Evolutionary conservation across 2,888 invertebrate species (phyloP), one percentile per base, ranked within the genome.

Genomic region (Falcaria lacertinaria): DNA sequence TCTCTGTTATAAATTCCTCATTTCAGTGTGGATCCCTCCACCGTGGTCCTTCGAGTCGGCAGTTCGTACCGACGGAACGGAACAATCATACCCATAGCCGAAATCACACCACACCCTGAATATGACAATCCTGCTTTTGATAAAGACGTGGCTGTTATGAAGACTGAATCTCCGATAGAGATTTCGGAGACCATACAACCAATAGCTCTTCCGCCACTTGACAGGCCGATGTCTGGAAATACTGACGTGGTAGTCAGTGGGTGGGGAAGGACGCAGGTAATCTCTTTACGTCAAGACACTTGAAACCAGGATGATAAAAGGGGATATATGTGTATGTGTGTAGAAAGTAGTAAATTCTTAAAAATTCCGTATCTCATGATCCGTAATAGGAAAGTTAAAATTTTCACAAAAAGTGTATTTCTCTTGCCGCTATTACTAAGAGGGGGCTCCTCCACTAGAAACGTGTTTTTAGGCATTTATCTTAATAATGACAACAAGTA

Each of bases 21-120:
- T 42, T 22, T 37, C 61, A 88, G 88, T 33, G 85, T 82, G 1
- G 80, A 82, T 16, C 75, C 85, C 14, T 51, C 58, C 2, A 79
- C 77, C 1, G 80, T 91, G 4, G 77, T 78, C 0, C 71, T 87
- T 2, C 76, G 90, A 40, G 90, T 87, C 7, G 91, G 91, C 0
- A 90, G 89, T 33, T 65, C 78, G 0, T 78, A 54, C 44, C 60
- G 82, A 1, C 77, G 75, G 37, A 71, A 77, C 7, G 91, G 90
- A 0, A 91, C 86, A 0, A 50, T 80, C 4, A 82, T 88, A 33
- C 80, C 80, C 0, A 82, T 88, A 43, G 76, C 76, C 0, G 73
- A 83, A 56, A 82, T 88, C 1, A 82, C 47, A 0, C 69, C 85
- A 0, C 85, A 86, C 34, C 83, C 88, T 0, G 54, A 77, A 22